Evolutionary conservation across 2,888 invertebrate species (phyloP), one percentile per base, ranked within the genome.

Genomic region (Portevinia maculata): DNA sequence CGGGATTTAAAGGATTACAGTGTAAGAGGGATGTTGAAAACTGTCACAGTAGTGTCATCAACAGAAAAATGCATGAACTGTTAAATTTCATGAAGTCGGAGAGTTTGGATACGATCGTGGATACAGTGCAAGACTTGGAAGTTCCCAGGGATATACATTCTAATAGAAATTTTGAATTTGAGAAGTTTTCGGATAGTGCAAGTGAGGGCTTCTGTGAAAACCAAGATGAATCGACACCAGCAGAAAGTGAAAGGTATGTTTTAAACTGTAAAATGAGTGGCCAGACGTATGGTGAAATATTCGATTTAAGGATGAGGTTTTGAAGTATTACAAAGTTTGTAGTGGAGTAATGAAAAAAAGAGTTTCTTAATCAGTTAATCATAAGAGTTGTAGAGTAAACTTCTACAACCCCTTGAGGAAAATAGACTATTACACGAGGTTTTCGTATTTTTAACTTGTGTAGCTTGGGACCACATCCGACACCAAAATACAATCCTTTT

Each of bases 31-130:
- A 84, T 79, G 57, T 34, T 57, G 79, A 70, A 64, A 64, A 64
- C 8, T 53, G 60, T 53, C 70, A 52, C 34, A 62, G 28, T 62
- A 62, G 71, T 71, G 71, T 60, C 48, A 48, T 78, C 52, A 83
- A 62, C 32, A 65, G 53, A 44, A 83, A 79, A 60, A 79, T 84
- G 57, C 79, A 79, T n/a, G 59, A 84, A 24, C 52, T 75, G 28
- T 73, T 83, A 44, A 75, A 34, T 59, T 71, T 71, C 50, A 79
- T 79, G 19, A 75, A 62, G 57, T 52, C 75, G 24, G 75, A 79
- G 19, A 57, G 46, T 39, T 55, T 52, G 21, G 70, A 52, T 48
- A 48, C 65, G 60, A n/a, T 24, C 53, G 60, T 24, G 32, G 62
- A 75, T 62, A 53, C 55, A 62, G 48, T 55, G 46, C 17, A 21